A percentile compares a stretch with the other conserved stretches of the same genome.
phyloP scores from a whole-genome alignment of 2,888 invertebrate species.

The Allygus modestus region DNA sequence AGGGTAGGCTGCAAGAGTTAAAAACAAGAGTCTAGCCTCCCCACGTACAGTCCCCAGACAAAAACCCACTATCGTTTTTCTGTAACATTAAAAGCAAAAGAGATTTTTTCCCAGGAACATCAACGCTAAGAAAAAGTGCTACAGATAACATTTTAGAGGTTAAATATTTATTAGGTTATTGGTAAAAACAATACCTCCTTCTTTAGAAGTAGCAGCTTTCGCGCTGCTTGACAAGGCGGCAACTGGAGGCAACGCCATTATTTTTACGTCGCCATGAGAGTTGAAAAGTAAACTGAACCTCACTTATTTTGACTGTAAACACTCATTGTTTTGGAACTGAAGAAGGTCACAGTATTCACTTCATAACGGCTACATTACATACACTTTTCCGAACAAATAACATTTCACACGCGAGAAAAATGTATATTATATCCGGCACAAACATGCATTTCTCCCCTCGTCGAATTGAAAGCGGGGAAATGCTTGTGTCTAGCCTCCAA shows the following conservation, averaged over 20 bases:
- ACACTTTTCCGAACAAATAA: not conserved
- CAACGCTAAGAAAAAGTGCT: not conserved
- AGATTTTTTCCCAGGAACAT: not conserved
- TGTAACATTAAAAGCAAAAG: not conserved
- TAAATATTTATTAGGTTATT: not conserved
- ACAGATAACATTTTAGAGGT: not conserved
- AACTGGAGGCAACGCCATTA: conserved; percentile 74
- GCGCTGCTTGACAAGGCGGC: conserved; percentile 71
- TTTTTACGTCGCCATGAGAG: conserved; percentile 70
- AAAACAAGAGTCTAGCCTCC: not conserved
- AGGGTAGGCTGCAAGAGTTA: too few species aligned
- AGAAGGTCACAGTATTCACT: not conserved
- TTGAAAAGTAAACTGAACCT: conserved; percentile 63
- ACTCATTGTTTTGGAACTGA: conserved; percentile 32
- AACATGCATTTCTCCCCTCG: conserved; percentile 64
- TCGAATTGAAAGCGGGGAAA: conserved; percentile 71
- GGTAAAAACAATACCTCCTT: conserved; percentile 63
- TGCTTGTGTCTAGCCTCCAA: conserved; percentile 76
- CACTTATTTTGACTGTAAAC: conserved; percentile 51
- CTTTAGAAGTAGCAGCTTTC: conserved; percentile 68
- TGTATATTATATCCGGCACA: conserved; percentile 41
- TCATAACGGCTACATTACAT: conserved; percentile 4
- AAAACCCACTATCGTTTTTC: not conserved
- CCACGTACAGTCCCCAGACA: conserved; percentile 16
- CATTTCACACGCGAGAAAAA: conserved; percentile 47